Evolutionary conservation across 2,113 vertebrate genomes (phyloP).

Genomic region (Pleuronectes platessa): DNA sequence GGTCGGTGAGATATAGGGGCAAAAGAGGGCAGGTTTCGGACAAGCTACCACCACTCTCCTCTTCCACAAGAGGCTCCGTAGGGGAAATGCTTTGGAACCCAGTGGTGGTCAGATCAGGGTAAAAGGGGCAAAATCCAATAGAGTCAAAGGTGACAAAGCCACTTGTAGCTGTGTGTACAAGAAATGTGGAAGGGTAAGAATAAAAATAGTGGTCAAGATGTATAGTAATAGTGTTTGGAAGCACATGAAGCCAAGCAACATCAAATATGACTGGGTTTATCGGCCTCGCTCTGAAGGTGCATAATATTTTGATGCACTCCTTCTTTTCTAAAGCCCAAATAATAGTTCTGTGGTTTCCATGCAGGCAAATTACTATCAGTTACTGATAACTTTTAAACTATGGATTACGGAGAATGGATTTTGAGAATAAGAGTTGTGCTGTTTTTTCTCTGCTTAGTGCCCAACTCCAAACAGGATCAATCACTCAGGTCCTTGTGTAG

Average conservation of each 20-base stretch:
- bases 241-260: neutral
- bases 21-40: constrained; percentile 7
- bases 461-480: neutral
- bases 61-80: constrained; percentile 9
- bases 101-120: too few species aligned
- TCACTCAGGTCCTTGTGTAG: neutral
- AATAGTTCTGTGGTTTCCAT: too few species aligned
- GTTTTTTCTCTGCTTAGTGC: neutral
- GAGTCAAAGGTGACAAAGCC: constrained; percentile 9
- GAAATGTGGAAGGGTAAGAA: neutral
- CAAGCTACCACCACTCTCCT: constrained; percentile 13
- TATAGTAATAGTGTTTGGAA: too few species aligned
- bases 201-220: neutral
- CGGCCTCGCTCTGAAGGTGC: too few species aligned
- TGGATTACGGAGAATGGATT: neutral
- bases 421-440: neutral
- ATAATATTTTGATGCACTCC: too few species aligned
- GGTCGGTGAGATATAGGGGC: constrained; percentile 9
- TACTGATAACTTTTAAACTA: too few species aligned
- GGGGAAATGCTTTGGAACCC: constrained; percentile 4
- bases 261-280: neutral
- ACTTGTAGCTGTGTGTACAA: neutral
- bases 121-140: too few species aligned
- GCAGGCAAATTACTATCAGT: neutral
- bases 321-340: too few species aligned